These are phyloP conservation scores for Sphaeramia orbicularis DNA, from an alignment of 2,797 vertebrate species.

Conservation along the genomic window DNA sequence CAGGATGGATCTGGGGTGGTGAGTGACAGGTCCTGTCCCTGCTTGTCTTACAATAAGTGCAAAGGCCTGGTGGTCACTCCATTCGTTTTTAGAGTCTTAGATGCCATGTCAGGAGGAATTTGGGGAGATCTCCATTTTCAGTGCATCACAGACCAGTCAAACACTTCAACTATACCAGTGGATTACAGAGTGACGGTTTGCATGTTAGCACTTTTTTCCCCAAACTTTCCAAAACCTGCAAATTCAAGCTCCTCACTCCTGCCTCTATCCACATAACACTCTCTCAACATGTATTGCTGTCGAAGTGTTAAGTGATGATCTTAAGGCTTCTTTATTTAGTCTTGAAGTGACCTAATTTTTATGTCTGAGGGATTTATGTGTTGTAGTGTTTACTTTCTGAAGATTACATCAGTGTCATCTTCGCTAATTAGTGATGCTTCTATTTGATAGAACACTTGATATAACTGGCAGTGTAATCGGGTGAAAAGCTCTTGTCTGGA, in stretches of 20 bases:
- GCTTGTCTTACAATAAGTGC: conserved; percentile 46
- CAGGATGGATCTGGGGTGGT: conserved; percentile 58
- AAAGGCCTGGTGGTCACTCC: conserved; percentile 61
- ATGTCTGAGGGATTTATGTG: conserved; percentile 13
- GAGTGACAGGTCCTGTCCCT: conserved; percentile 72
- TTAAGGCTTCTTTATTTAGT: not conserved
- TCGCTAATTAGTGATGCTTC: conserved; percentile 20
- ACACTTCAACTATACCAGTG: conserved; percentile 20
- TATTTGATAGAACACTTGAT: conserved; percentile 23
- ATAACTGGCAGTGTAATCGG: conserved; percentile 35
- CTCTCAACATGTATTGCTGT: no score
- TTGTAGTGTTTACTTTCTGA: conserved; percentile 21
- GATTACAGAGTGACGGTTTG: conserved; percentile 2
- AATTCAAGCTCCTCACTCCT: not conserved
- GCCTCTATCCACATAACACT: not conserved
- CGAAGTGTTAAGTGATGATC: not conserved
- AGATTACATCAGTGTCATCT: conserved; percentile 29
- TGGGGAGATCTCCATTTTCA: conserved; percentile 65
- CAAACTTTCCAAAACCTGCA: not conserved
- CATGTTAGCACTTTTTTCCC: conserved; percentile 3
- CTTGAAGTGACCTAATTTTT: conserved; percentile 23
- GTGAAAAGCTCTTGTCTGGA: conserved; percentile 6
- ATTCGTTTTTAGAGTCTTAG: conserved; percentile 65
- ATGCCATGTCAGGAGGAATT: conserved; percentile 70
- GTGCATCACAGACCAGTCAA: conserved; percentile 42